Conservation (phyloP, 2,888 invertebrate genomes). For the Protophormia terraenovae region DNA sequence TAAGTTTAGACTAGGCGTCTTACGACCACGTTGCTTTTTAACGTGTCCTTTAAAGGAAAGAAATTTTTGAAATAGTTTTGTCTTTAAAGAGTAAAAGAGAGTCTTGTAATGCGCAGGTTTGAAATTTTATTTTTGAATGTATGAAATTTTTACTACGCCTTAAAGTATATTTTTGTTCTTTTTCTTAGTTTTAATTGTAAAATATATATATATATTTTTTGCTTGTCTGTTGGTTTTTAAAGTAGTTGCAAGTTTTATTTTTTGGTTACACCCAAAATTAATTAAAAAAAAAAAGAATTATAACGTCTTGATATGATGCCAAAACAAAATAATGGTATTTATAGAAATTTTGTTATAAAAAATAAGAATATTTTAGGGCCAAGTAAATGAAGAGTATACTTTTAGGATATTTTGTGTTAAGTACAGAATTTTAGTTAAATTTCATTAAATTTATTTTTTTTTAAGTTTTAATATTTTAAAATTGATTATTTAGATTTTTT, state of each 20-base stretch:
- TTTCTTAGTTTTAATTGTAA: background rate
- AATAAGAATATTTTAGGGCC: no score
- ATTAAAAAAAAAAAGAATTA: no score
- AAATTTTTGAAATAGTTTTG: background rate
- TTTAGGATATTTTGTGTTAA: no score
- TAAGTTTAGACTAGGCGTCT: conserved; percentile 19
- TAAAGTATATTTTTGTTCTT: conserved; percentile 47
- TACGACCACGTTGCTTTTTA: background rate
- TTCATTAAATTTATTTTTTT: no score
- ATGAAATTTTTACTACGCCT: conserved; percentile 58
- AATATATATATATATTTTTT: background rate
- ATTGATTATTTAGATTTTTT: background rate
- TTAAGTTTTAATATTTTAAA: background rate
- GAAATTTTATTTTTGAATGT: background rate
- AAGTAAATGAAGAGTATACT: no score
- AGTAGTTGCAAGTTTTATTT: background rate
- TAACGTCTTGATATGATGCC: no score
- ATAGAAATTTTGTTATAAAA: no score
- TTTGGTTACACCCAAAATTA: conserved; percentile 45
- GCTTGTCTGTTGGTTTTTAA: no score
- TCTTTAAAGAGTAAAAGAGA: background rate
- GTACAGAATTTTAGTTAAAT: no score
- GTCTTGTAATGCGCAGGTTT: conserved; percentile 34
- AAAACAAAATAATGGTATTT: no score
- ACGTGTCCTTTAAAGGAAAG: background rate